Evolutionary conservation across 1,140 invertebrate genomes (phyloP).

Genomic region (Dendrolimus kikuchii): DNA sequence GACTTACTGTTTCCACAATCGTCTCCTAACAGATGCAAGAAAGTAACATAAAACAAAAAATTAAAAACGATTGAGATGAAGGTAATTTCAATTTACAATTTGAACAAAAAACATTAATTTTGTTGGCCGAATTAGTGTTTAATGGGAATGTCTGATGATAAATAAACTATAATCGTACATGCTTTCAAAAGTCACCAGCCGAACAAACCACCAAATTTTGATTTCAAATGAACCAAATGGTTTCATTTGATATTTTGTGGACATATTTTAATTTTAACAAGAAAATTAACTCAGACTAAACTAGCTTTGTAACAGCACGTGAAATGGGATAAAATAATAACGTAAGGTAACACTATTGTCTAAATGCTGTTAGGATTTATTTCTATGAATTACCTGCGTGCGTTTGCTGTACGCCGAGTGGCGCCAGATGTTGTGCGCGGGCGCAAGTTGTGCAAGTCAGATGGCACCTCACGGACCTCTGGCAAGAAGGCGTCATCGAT

Average conservation of each 20-base stretch:
- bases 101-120: conserved; percentile 13
- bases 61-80: conserved; percentile 60
- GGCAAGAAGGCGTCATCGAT: conserved; percentile 68
- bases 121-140: conserved; percentile 10
- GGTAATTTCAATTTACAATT: conserved; percentile 38
- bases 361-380: not conserved
- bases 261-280: no score
- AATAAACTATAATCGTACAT: conserved; percentile 14
- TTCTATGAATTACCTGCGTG: conserved; percentile 40
- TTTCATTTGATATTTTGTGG: no score
- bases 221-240: no score
- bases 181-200: conserved; percentile 1
- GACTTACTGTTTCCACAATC: conserved; percentile 71
- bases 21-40: conserved; percentile 72
- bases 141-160: conserved; percentile 14
- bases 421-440: conserved; percentile 55
- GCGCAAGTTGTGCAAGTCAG: conserved; percentile 40
- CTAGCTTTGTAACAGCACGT: no score
- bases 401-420: conserved; percentile 53
- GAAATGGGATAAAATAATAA: no score
- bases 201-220: no score
- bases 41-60: conserved; percentile 65
- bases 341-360: no score
- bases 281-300: no score
- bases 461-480: conserved; percentile 44